These are phyloP conservation scores for Seira musarum DNA, from an alignment of 2,888 invertebrate species.

Conservation along the genomic window DNA sequence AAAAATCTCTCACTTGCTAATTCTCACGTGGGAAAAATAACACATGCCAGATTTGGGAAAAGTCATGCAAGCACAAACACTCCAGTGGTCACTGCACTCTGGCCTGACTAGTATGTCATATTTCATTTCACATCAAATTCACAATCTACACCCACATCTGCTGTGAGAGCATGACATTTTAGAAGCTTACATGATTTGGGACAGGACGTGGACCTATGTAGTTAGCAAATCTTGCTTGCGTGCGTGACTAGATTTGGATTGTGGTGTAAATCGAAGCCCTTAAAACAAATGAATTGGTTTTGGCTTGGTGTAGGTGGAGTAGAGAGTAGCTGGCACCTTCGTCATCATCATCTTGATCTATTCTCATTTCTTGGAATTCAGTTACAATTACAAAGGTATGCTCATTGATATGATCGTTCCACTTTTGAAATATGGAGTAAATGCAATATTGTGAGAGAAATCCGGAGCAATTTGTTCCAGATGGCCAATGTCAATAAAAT, in stretches of 20 bases:
- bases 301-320: not conserved
- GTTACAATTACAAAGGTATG: not conserved
- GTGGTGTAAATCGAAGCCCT: not conserved
- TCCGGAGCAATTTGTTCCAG: constrained; percentile 33
- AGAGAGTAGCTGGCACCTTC: too few relatives aligned
- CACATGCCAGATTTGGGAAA: constrained; percentile 13
- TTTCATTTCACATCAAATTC: not conserved
- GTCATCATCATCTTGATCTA: too few relatives aligned
- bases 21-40: constrained; percentile 3
- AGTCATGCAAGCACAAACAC: not conserved
- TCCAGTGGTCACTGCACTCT: not conserved
- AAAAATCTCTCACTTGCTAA: not conserved
- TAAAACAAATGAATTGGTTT: not conserved
- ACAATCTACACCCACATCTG: not conserved
- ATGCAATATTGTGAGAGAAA: not conserved
- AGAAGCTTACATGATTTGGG: not conserved
- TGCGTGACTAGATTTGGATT: not conserved
- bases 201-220: not conserved
- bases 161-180: not conserved
- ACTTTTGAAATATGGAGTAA: not conserved
- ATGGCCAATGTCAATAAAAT: constrained; percentile 31
- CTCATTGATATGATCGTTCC: not conserved
- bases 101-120: not conserved
- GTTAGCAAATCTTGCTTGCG: not conserved
- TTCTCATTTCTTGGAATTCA: not conserved